Evolutionary conservation across 2,888 invertebrate genomes (phyloP), one percentile per base, ranked within the genome.

Genomic region (Lamellibrachia columna): DNA sequence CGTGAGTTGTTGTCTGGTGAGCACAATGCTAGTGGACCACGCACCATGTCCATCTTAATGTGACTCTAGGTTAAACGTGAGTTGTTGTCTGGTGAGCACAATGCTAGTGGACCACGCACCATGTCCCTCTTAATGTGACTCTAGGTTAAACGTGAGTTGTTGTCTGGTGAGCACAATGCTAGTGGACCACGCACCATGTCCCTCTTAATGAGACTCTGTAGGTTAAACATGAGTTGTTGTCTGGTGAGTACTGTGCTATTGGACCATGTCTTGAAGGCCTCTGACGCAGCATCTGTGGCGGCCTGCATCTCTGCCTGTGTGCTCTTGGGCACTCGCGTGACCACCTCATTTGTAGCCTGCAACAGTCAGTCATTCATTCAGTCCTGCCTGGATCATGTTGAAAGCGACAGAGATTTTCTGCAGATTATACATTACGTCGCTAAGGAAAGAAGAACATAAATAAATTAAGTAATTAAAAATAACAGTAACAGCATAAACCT

Each of bases 91-190:
- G 9, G 98, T 98, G 94, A 99, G 97, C 60, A 99, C 97, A 2
- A 99, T 99, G 28, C 98, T 98, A 96, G 98, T 97, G 92, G 98
- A 98, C 99, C 99, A 99, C 94, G 98, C 40, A 40, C 40, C 40
- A 40, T 40, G 40, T 40, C 40, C 40, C 40, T 40, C 40, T 40
- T 40, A 40, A 40, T 40, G 40, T 1, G 40, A 40, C 40, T 40
- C 40, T 40, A 40, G 40, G 40, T 97, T 98, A 96, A 99, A 98
- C 98, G 99, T 98, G 75, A 98, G 97, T 96, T 99, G 99, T 96
- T 99, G 99, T 90, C 99, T 97, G 9, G 98, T 98, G 94, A 99
- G 97, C 60, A 99, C 97, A 3, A 99, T 99, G 28, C 98, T 98
- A 96, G 98, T 97, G 92, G 98, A 58, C 22, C 8, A 92, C 94